Base-by-base conservation (phyloP, 2,888 invertebrate species). In the Erannis defoliaria region DNA sequence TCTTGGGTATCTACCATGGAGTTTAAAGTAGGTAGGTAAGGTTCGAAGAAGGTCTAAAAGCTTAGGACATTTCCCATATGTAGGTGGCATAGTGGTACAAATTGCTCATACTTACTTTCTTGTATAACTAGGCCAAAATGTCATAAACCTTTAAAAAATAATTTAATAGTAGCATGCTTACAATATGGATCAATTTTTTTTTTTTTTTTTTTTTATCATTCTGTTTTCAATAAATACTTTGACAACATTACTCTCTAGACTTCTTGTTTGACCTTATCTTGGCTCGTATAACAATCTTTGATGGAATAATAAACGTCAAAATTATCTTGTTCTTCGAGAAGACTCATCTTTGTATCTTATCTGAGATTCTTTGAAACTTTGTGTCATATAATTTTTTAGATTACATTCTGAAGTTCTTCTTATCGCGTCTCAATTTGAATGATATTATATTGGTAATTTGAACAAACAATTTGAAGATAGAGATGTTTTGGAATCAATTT, bases 271-370 rank as follows among this genome's bases (percentile, higher is more conserved):
- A 26, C 46, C 66, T 75, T 78, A 77, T 82, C 77, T 71, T 57
- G 2, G 45, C 67, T 69, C 70, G 69, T 65, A 68, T 68, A 59
- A 60, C 73, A 72, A 77, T 76, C 68, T 74, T 57, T 76, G 65
- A 74, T 71, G 71, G 74, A 75, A 78, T 78, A 80, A 70, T 79
- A 78, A 74, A 80, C 71, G 70, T 60, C 58, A 65, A 65, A 68
- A 46, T 67, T 71, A 77, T 75, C 78, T 80, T 83, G 79, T 79
- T 68, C 54, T 45, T 53, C 35, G 42, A 64, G 69, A 65, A 64
- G 58, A 72, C 66, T 61, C 72, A 72, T 72, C 69, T 65, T 38
- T 64, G 71, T 83, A 88, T 88, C 87, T 88, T 88, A 89, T 89
- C 88, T 84, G 16, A 53, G 62, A 71, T 78, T 72, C 75, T 77